These are phyloP conservation scores for Scaptomyza graminum DNA, from an alignment of 1,140 invertebrate genomes.

Conservation along the genomic window DNA sequence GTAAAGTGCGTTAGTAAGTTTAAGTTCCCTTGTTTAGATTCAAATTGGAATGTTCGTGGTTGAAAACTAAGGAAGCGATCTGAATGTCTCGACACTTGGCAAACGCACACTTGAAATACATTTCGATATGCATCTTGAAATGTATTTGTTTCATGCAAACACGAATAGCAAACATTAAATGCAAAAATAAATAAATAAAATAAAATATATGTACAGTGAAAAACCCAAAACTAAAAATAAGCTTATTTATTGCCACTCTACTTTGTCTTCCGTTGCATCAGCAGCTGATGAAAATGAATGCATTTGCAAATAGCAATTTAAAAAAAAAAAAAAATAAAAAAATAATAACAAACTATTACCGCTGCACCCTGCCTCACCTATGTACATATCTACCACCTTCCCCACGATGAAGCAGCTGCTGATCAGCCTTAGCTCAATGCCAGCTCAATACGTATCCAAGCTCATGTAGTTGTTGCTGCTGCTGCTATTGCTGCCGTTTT, in stretches of 20 bases:
- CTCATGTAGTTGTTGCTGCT: slow-evolving; percentile 15
- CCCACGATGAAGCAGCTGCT: slow-evolving; percentile 38
- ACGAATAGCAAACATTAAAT: slow-evolving; percentile 39
- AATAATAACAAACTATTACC: slow-evolving; percentile 3
- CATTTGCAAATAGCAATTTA: slow-evolving; percentile 37
- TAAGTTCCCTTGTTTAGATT: slow-evolving; percentile 17
- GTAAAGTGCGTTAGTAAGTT: slow-evolving; percentile 10
- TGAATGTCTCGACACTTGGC: slow-evolving; percentile 22
- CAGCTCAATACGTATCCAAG: slow-evolving; percentile 64
- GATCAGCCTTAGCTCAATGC: slow-evolving; percentile 56
- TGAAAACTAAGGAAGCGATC: not conserved
- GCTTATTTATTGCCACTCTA: slow-evolving; percentile 64
- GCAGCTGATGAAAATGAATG: slow-evolving; percentile 57
- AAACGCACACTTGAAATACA: slow-evolving; percentile 42
- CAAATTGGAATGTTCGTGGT: not conserved
- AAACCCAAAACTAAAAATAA: slow-evolving; percentile 64
- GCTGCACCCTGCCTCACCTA: slow-evolving; percentile 12
- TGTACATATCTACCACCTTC: slow-evolving; percentile 7
- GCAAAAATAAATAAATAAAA: not conserved
- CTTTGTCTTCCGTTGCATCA: slow-evolving; percentile 70
- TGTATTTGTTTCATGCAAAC: slow-evolving; percentile 22
- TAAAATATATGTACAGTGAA: slow-evolving; percentile 7
- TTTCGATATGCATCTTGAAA: slow-evolving; percentile 41
- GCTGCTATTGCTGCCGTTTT: slow-evolving; percentile 43
- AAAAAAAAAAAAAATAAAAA: slow-evolving; percentile 1